Evolutionary conservation across 2,797 vertebrate species (phyloP), one percentile per base, ranked within the genome.

Genomic region (Monodelphis domestica): DNA sequence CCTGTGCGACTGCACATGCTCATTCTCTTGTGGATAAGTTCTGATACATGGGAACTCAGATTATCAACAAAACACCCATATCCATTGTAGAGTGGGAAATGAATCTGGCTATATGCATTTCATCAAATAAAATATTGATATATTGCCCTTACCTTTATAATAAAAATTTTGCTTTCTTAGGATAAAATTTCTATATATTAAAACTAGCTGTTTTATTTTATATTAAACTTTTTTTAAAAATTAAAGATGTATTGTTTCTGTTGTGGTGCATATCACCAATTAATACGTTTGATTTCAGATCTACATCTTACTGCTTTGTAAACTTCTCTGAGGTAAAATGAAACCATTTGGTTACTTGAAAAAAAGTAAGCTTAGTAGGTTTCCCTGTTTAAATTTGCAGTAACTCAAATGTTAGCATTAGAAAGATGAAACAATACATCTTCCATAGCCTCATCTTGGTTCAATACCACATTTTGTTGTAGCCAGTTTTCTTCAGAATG

Each of bases 201-300:
- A 95, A 89, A 57, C 89, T 95, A 96, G 89, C 88, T 93, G 94
- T 95, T 95, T 87, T 94, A 89, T 97, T 96, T 96, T 98, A 97
- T 97, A 93, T 96, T 97, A 98, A 97, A 96, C 94, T 95, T 94
- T 50, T 93, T 96, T 95, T 95, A 88, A 95, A 97, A 97, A 96
- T 53, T 89, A 95, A 89, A 97, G 95, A 97, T 97, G 95, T 84
- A 78, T 97, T 97, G 95, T 97, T 98, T 98, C 96, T 96, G 24
- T 97, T 97, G 97, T 90, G 96, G 93, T 98, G 95, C 96, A 95
- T n/a, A 84, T 97, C 95, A 96, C 97, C 97, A 95, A 96, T 97
- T 97, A 97, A 97, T 97, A 97, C 97, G 97, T 97, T 96, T 97
- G 96, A 97, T 97, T 97, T 97, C 97, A 97, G 97, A 97, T 97